Percentiles rank a stretch among this genome's conserved stretches.
phyloP scores from a whole-genome alignment of 2,888 invertebrate species.

The Odontomyia ornata region DNA sequence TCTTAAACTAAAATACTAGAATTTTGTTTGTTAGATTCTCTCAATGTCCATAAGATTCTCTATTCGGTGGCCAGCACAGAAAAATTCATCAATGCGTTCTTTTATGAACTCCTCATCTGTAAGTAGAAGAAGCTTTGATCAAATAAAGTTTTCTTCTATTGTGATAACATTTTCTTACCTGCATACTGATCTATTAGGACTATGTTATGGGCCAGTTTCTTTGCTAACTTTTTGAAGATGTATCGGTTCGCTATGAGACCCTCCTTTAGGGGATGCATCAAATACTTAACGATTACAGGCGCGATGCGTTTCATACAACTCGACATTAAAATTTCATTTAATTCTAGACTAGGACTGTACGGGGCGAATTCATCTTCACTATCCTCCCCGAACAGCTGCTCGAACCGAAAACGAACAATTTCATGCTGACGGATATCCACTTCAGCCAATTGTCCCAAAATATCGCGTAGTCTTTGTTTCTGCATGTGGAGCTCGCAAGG shows the following conservation, averaged over 20 bases:
- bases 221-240: conserved; percentile 60
- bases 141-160: neutral
- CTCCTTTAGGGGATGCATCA: conserved; percentile 59
- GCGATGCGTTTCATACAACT: conserved; percentile 61
- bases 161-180: conserved; percentile 49
- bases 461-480: conserved; percentile 54
- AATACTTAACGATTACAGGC: conserved; percentile 60
- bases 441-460: conserved; percentile 56
- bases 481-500: conserved; percentile 60
- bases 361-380: conserved; percentile 60
- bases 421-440: conserved; percentile 59
- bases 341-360: conserved; percentile 59
- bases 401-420: conserved; percentile 55
- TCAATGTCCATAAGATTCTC: conserved; percentile 55
- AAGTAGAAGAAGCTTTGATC: neutral
- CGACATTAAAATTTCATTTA: conserved; percentile 57
- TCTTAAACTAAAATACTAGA: neutral
- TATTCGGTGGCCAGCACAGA: conserved; percentile 57
- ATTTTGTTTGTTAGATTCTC: conserved; percentile 50
- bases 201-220: conserved; percentile 56
- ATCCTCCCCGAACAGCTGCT: conserved; percentile 59
- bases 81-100: conserved; percentile 57
- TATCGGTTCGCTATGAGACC: conserved; percentile 60
- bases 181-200: conserved; percentile 59
- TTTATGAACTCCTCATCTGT: conserved; percentile 56